Evolutionary conservation across 2,797 vertebrate species (phyloP), one percentile per base, ranked within the genome.

Genomic region (Balearica regulorum): DNA sequence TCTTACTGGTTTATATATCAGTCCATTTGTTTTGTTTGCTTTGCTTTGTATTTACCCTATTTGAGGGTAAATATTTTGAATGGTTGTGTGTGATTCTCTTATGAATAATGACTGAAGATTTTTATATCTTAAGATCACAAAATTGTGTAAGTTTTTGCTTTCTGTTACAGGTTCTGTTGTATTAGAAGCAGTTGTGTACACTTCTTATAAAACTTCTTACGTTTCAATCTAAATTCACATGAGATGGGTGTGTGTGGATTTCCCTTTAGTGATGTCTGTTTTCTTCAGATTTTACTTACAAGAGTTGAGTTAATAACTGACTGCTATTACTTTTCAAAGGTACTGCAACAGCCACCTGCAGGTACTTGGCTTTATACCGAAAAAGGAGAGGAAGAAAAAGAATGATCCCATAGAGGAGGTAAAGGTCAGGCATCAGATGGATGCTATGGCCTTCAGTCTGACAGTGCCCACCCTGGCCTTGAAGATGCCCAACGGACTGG

Each of bases 351-450:
- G 99, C 98, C 99, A 99, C 95, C 98, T 99, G 97, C 99, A 99
- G 97, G 99, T 99, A 97, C 99, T 99, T 92, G 99, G 99, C 95
- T 99, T 99, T 97, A 99, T 99, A 98, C 99, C 99, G 93, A 99
- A 99, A 98, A 99, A 99, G 97, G 99, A 99, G 97, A 99, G 99
- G 94, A 99, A 99, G 98, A 99, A 99, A 98, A 99, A 99, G 98
- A 99, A 99, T 77, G 99, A 99, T 84, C 98, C 98, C 84, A 96
- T 99, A 98, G 99, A 99, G 87, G 99, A 99, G 65, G 98, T 99
- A 79, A 99, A 99, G 94, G 98, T 98, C 75, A 98, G 99, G 96
- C 98, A 99, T 97, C 99, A 99, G 96, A 98, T 99, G 98, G 99
- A 99, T 98, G 98, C 99, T n/a, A 98, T 99, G 97, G 99, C 99